Base-by-base conservation (phyloP, 1,140 invertebrate genomes). In the Zaprionus nigranus region DNA sequence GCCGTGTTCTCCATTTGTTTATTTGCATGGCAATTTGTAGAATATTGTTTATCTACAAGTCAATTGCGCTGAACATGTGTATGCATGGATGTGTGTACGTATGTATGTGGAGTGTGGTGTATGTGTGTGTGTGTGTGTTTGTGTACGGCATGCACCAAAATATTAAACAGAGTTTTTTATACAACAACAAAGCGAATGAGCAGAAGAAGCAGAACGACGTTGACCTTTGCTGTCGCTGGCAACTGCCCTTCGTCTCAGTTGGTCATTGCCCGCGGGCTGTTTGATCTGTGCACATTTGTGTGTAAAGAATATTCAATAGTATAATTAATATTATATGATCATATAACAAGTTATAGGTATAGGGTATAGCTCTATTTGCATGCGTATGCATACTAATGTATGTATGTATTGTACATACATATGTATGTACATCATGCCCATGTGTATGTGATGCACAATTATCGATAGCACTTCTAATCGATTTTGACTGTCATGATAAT, bases 21-120 rank as follows among this genome's bases (percentile, higher is more conserved):
- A 80, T 87, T 87, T 87, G 69, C 54, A 69, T 77, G 83, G 70
- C 83, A 84, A 85, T 81, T 81, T 72, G 49, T 54, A 72, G 68
- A 60, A 46, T 66, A 56, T 78, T 74, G 68, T 86, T 78, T 74
- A 74, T 75, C 58, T 69, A 71, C 79, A 69, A 75, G 75, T 75
- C 75, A 84, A 88, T 73, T 71, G 59, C 28, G 40, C 51, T 67
- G 75, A 38, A 49, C 46, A 54, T 54, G 60, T 59, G 36, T 34
- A 34, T 34, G 30, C 30, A 34, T 59, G 17, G 24, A 38, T 58
- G 49, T 17, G 26, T 34, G 58, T 12, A 13, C 43, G 38, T 17
- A 46, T 17, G 38, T 17, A 46, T 17, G n/a, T 7, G n/a, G 15
- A 40, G 38, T 40, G 36, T 24, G 34, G n/a, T n/a, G 38, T 17